These are phyloP conservation scores for Cepphus grylle DNA, from an alignment of 2,113 vertebrate genomes.

Conservation along the genomic window DNA sequence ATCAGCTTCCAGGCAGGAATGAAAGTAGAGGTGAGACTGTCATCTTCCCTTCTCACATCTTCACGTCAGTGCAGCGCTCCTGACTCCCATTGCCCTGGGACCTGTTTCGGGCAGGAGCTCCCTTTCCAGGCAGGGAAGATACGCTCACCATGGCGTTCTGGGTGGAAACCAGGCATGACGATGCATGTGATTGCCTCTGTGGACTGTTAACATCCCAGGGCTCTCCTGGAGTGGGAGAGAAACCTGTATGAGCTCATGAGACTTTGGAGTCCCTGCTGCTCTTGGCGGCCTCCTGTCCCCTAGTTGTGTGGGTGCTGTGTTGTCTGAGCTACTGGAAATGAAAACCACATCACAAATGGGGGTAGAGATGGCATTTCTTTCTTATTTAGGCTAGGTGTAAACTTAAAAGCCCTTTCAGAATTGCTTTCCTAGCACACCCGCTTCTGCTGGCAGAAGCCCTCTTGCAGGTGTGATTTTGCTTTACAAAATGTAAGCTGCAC, in stretches of 20 bases:
- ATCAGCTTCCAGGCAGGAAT: constrained; percentile 97
- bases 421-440: background rate
- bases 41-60: background rate
- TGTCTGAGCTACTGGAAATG: background rate
- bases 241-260: background rate
- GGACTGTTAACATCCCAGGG: background rate
- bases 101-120: background rate
- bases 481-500: background rate
- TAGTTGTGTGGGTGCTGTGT: background rate
- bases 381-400: background rate
- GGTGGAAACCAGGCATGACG: background rate
- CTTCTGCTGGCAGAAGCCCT: background rate
- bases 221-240: background rate
- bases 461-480: background rate
- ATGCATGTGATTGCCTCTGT: background rate
- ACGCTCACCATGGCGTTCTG: background rate
- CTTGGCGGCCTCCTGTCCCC: background rate
- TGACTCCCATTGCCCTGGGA: background rate
- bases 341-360: background rate
- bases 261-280: background rate
- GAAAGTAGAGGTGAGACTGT: constrained; percentile 89
- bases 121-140: background rate
- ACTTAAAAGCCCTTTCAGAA: background rate
- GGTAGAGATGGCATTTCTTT: background rate
- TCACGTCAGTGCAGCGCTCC: background rate